Base-by-base conservation (phyloP, 2,888 invertebrate species). In the Lasioglossum calceatum region DNA sequence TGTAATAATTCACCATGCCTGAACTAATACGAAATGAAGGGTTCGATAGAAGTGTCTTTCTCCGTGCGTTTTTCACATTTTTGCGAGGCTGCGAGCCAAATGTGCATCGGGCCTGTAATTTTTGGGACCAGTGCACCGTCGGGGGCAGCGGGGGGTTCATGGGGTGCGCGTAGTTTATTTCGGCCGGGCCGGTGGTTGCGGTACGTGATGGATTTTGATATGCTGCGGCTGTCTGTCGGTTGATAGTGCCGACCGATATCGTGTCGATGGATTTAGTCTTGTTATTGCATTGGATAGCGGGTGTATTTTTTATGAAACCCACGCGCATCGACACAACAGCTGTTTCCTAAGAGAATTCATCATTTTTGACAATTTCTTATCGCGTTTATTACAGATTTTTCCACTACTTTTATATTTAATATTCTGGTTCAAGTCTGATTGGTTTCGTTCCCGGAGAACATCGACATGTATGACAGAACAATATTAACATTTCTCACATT, bases 121-220 rank as follows among this genome's bases (percentile, higher is more conserved):
- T 79, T 84, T 27, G 67, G 3, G 32, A 14, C 50, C 32, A 36
- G 44, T 75, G 75, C 77, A 80, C 54, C 42, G 58, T 64, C 44
- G 36, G 3, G 64, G 67, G 47, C 19, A 19, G 61, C 64, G 64
- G 54, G 72, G 72, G 67, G 70, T 72, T 74, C 71, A n/a, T 58
- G 58, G 72, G 76, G 73, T 71, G 74, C 44, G 47, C 74, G 27
- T 39, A 42, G 76, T 78, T 80, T 77, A 84, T 85, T 74, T 85
- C 64, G 42, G 50, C 32, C 44, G 70, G 19, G 27, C 23, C 39
- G 64, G 70, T 36, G 76, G 79, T 85, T 67, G 44, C 64, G 78
- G 32, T 72, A 82, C 80, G 85, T 73, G 87, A 87, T 85, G 77
- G 75, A 75, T 47, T 39, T 32, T 79, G 85, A 77, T 79, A 50